Base-by-base conservation (phyloP, 2,797 vertebrate species). In the Sebastes miniatus region DNA sequence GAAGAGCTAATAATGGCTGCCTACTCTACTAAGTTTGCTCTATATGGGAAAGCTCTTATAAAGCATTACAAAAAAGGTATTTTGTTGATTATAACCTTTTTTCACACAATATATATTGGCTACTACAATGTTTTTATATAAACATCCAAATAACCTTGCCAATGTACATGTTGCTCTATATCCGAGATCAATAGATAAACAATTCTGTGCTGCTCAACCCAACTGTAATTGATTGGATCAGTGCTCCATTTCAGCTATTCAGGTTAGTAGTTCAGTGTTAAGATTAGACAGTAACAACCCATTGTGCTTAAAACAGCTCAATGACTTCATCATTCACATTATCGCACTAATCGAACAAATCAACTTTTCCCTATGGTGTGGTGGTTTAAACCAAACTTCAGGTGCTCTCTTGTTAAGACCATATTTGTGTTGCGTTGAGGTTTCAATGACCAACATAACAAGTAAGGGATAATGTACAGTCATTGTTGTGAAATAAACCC, bases 191-290 rank as follows among this genome's bases (percentile, higher is more conserved):
- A 29, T 4, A 36, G 27, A 36, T 74, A 39, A 76, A 20, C 24
- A 69, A 5, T 13, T 20, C 6, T 56, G 11, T 20, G 22, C 24
- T 62, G 9, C 27, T 56, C 31, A 67, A 18, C 9, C 8, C 1
- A 74, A n/a, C 31, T 32, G 47, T 7, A 54, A 59, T 57, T 83
- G 58, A 79, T 47, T 74, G 58, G 64, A 80, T 80, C 54, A 66
- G 16, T 39, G 59, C 5, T 74, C 61, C 2, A 50, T 52, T 27
- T 67, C 14, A 76, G 56, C 25, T 39, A 56, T 75, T 54, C 31
- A 31, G 74, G 67, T 76, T 58, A 79, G 47, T 25, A 66, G 50
- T 75, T 69, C 8, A 47, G 10, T 34, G 12, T 50, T 24, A 6
- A 14, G n/a, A 69, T 11, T 3, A 36, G 20, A 20, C 29, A 18